Evolutionary conservation across 2,113 vertebrate genomes (phyloP).

Genomic region (Panthera uncia): DNA sequence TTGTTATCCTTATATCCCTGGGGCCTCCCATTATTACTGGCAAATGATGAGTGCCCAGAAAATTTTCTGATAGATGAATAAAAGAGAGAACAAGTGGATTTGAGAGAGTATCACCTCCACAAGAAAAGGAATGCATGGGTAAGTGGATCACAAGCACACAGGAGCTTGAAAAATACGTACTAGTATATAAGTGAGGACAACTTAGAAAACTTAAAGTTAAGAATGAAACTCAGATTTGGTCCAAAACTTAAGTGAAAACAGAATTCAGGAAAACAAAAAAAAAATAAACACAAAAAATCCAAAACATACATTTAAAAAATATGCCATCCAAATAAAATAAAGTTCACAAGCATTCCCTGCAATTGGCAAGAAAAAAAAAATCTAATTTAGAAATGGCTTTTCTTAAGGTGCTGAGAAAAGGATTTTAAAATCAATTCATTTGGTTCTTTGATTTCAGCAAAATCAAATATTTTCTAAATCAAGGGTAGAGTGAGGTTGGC

Average conservation of each 20-base stretch:
- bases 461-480: slow-evolving; percentile 25
- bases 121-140: not conserved
- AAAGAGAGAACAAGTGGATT: not conserved
- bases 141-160: not conserved
- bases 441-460: not conserved
- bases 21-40: not conserved
- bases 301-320: not conserved
- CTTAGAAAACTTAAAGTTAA: not conserved
- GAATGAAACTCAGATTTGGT: not conserved
- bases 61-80: not conserved
- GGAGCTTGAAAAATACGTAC: not conserved
- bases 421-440: not conserved
- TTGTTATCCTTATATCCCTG: not conserved
- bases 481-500: not conserved
- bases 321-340: not conserved
- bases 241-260: not conserved
- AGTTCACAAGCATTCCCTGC: not conserved
- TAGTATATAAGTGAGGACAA: not conserved
- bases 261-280: not conserved
- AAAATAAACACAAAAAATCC: not conserved
- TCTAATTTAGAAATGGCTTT: not conserved
- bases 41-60: not conserved
- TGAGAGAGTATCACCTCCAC: not conserved
- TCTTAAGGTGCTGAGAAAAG: not conserved
- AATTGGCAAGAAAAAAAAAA: not conserved